Base-by-base conservation (phyloP, 1,140 invertebrate genomes). In the Hylaeus anthracinus region DNA sequence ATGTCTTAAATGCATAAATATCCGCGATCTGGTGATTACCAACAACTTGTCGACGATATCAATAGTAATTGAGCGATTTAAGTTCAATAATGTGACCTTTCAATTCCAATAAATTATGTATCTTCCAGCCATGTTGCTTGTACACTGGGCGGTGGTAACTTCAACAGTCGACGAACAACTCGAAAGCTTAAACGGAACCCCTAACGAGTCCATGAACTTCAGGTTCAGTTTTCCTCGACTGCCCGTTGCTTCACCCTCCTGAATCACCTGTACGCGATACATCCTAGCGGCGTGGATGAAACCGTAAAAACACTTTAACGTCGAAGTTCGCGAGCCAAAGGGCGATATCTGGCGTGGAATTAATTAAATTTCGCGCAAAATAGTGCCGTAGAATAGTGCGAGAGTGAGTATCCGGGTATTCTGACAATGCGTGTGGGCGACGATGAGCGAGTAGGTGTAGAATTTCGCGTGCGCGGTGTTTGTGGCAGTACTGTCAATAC, bases 141-240 rank as follows among this genome's bases (percentile, higher is more conserved):
- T 43, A 26, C 26, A 26, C 26, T 26, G 26, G 14, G n/a, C 53
- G 37, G 41, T 39, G 10, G 53, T 12, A 56, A 6, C 12, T 26
- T 10, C 45, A 15, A 10, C 60, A 64, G 12, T 64, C 37, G 37
- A n/a, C 1, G 66, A 66, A 15, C 12, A 41, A 66, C n/a, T 75
- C 5, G 3, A 1, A 41, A 75, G 48, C 26, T 10, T 48, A 8
- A 55, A 45, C 39, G 45, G n/a, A 14, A 3, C 55, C 12, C 61
- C 12, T 74, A 74, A 66, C 48, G 72, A 74, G 61, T 1, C n/a
- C 10, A 39, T 9, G 39, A 74, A 74, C 61, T 65, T 12, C 26
- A 8, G 67, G 9, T 5, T 26, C 61, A 5, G 10, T 10, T 14
- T 3, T 55, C 0, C 15, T 8, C 1, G 43, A 74, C 41, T 51